Percentiles rank a stretch among this genome's conserved stretches.
Conservation (phyloP, 1,140 invertebrate species). For the Cardiocondyla obscurior region DNA sequence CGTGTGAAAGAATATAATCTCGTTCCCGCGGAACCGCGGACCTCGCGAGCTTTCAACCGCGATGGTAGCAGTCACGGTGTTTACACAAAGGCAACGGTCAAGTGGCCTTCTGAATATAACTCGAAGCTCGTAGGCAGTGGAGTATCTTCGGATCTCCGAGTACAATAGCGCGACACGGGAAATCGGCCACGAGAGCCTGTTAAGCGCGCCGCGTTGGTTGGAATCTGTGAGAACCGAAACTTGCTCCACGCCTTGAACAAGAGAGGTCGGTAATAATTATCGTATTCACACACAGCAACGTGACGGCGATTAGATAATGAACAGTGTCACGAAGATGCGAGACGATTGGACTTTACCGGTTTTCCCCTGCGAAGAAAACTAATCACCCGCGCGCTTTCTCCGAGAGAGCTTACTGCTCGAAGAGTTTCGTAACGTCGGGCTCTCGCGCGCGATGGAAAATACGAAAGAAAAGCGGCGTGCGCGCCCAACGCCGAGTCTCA, state of each 20-base stretch:
- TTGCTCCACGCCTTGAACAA: neutral
- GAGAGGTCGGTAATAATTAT: neutral
- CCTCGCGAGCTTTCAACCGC: slow-evolving; percentile 23
- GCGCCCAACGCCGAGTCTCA: slow-evolving; percentile 6
- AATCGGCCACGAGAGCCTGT: neutral
- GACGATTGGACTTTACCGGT: neutral
- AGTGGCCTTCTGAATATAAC: slow-evolving; percentile 34
- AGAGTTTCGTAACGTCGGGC: neutral
- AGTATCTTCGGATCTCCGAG: neutral
- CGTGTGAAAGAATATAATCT: too few species aligned
- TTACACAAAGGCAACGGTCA: slow-evolving; percentile 17
- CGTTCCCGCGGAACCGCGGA: too few species aligned
- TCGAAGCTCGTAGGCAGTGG: slow-evolving; percentile 23
- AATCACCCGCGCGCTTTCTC: slow-evolving; percentile 7
- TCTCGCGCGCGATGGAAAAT: neutral
- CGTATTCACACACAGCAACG: neutral
- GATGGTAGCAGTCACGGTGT: slow-evolving; percentile 28
- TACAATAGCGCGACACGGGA: neutral
- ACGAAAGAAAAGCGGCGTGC: neutral
- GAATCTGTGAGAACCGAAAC: slow-evolving; percentile 24
- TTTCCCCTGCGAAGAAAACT: neutral
- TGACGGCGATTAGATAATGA: neutral
- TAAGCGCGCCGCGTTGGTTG: slow-evolving; percentile 2
- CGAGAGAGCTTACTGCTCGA: neutral
- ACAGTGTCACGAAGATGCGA: neutral